phyloP scores from a whole-genome alignment of 2,113 vertebrate species.

The Daboia siamensis region DNA sequence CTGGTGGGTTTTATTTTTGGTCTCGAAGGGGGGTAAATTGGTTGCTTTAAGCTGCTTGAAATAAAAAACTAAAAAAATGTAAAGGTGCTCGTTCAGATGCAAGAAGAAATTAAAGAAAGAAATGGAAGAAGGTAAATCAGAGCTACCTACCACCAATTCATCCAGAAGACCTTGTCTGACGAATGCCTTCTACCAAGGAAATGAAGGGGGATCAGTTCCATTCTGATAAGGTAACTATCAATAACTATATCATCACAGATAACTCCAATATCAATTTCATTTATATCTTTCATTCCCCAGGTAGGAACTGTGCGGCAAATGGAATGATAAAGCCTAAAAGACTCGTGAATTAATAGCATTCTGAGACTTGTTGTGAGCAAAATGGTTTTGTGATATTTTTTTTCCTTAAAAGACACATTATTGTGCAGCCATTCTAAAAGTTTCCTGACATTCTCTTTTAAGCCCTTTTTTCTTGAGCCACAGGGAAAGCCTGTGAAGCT shows the following conservation, averaged over 20 bases:
- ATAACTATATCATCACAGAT: not conserved
- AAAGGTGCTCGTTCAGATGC: not conserved
- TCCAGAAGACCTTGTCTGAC: too few relatives aligned
- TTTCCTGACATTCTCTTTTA: not conserved
- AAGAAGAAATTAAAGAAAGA: not conserved
- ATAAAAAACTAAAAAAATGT: too few relatives aligned
- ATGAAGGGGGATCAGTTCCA: not conserved
- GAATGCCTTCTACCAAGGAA: not conserved
- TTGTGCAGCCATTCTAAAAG: not conserved
- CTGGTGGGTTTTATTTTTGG: too few relatives aligned
- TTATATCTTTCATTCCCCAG: too few relatives aligned
- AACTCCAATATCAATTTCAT: too few relatives aligned
- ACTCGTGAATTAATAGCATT: not conserved
- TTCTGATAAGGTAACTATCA: not conserved
- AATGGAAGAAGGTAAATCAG: not conserved
- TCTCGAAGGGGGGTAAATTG: accelerated
- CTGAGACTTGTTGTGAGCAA: too few relatives aligned
- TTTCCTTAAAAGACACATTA: not conserved
- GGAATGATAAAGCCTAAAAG: not conserved
- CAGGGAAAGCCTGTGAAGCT: not conserved
- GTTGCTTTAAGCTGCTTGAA: too few relatives aligned
- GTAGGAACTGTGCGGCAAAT: not conserved
- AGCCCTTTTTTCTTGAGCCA: not conserved
- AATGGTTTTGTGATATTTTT: not conserved
- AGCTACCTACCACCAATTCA: not conserved